phyloP scores from a whole-genome alignment of 1,140 invertebrate species.

The Leptinotarsa texana region DNA sequence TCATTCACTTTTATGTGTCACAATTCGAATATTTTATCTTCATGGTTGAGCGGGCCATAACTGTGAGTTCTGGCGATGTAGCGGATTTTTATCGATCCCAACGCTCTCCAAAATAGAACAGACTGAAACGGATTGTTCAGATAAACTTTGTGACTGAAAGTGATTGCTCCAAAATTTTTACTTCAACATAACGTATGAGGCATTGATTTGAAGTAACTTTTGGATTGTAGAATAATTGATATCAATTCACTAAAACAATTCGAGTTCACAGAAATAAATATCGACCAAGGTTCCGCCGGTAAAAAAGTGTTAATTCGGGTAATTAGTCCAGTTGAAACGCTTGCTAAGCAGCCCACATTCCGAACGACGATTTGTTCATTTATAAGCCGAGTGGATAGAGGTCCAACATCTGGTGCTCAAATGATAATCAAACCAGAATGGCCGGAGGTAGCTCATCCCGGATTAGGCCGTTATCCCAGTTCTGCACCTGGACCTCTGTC shows the following conservation, averaged over 20 bases:
- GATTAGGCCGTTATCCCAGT: constrained; percentile 20
- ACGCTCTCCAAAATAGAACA: background rate
- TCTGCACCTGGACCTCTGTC: constrained; percentile 18
- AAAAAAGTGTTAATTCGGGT: background rate
- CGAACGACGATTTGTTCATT: constrained; percentile 10
- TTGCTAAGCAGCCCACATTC: background rate
- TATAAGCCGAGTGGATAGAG: constrained; percentile 24
- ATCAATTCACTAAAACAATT: too few species aligned
- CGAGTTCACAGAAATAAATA: too few species aligned
- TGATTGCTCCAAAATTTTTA: background rate
- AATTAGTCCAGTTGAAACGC: background rate
- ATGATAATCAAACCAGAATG: constrained; percentile 26
- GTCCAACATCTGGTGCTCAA: constrained; percentile 22
- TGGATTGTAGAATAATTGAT: too few species aligned
- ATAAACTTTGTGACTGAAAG: background rate
- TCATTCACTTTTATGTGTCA: constrained; percentile 6
- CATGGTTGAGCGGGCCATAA: constrained; percentile 14
- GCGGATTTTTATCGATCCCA: constrained; percentile 13
- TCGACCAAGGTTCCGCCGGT: background rate
- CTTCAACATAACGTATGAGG: too few species aligned
- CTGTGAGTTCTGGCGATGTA: constrained; percentile 16
- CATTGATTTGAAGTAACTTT: too few species aligned
- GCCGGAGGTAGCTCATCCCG: constrained; percentile 20
- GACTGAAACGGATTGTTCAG: background rate
- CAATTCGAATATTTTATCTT: constrained; percentile 19